Base-by-base conservation (phyloP, 2,888 invertebrate genomes). In the Clepsis dumicolana region DNA sequence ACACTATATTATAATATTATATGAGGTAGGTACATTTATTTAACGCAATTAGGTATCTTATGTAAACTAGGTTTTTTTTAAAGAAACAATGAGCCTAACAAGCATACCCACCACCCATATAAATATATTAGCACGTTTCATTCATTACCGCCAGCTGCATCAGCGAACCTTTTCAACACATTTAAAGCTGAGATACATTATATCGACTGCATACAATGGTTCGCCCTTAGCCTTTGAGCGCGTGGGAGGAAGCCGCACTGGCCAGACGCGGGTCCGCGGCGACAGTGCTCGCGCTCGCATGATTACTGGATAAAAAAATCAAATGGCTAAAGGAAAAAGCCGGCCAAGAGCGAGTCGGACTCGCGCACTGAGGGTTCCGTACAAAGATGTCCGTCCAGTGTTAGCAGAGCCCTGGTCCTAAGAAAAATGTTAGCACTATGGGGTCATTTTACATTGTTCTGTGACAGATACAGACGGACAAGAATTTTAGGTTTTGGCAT, bases 191-290 rank as follows among this genome's bases (percentile, higher is more conserved):
- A 74, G 74, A 74, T 73, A 75, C 77, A 80, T 79, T 74, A 76
- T 74, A 73, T 71, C 73, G 77, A 80, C 79, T 81, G 80, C 81
- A 69, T 72, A 84, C 82, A 82, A 84, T 83, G 71, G 80, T 80
- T 85, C 80, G 82, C 80, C 86, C 87, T 88, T 88, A 87, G 88
- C 88, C 88, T 88, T 88, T 86, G 74, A 76, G 74, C 74, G 79
- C 77, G 85, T 85, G 78, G 84, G 83, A 18, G 59, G 41, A 24
- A 41, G 56, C 56, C 35, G 56, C 35, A 21, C 18, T 14, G 56
- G 35, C 14, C 29, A 32, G 29, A 32, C 41, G 72, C 79, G 74
- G 14, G 50, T 65, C 65, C 64, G 61, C 44, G 24, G n/a, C 3
- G 32, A 32, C 27, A n/a, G 14, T n/a, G 50, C 21, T 10, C 21